These are phyloP conservation scores for Trichomycterus rosablanca DNA, from an alignment of 2,113 vertebrate genomes.

Conservation along the genomic window DNA sequence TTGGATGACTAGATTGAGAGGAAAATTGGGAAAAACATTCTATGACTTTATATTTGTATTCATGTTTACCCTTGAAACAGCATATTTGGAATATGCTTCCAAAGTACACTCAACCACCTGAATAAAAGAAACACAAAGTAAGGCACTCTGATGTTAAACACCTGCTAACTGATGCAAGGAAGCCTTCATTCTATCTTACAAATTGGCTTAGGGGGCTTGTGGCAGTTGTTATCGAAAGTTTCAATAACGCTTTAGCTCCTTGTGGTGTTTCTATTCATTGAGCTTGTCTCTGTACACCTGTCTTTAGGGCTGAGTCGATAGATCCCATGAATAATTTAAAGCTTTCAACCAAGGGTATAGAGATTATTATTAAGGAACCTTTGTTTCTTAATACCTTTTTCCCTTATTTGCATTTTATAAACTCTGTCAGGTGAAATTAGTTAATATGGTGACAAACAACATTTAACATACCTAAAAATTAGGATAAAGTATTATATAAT, in stretches of 20 bases:
- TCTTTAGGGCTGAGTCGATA: slow-evolving; percentile 21
- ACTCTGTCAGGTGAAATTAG: not conserved
- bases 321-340: slow-evolving; percentile 20
- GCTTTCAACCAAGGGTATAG: slow-evolving; percentile 15
- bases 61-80: too few relatives aligned
- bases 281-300: not conserved
- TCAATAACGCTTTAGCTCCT: slow-evolving; percentile 29
- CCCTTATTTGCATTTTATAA: not conserved
- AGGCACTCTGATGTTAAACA: slow-evolving; percentile 15
- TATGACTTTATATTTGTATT: too few relatives aligned
- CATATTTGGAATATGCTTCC: too few relatives aligned
- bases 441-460: not conserved
- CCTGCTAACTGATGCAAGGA: slow-evolving; percentile 30
- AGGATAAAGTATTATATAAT: not conserved
- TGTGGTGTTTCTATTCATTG: slow-evolving; percentile 23
- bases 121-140: too few relatives aligned
- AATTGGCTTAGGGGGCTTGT: slow-evolving; percentile 32
- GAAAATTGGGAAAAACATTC: too few relatives aligned
- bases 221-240: slow-evolving; percentile 31
- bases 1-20: too few relatives aligned
- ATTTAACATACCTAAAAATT: not conserved
- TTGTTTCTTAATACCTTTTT: not conserved
- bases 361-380: slow-evolving; percentile 12
- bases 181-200: too few relatives aligned
- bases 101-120: too few relatives aligned